Evolutionary conservation across 2,113 vertebrate species (phyloP).

Genomic region (Illadopsis cleaveri): DNA sequence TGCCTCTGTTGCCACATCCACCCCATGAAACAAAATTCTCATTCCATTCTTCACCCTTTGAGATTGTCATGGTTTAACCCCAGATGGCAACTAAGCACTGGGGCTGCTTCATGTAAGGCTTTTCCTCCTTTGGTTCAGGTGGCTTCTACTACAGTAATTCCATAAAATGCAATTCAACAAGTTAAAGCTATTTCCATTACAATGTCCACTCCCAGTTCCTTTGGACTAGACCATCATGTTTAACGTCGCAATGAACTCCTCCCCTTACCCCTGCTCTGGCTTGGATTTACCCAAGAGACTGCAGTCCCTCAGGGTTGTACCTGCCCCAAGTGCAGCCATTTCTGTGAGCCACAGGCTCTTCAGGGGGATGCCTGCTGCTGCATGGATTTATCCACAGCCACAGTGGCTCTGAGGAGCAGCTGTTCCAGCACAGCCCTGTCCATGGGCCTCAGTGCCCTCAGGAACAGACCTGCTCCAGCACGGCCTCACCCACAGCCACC

Average conservation of each 20-base stretch:
- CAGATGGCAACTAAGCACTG: not conserved
- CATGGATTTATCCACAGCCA: not conserved
- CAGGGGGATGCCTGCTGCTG: not conserved
- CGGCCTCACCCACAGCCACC: not conserved
- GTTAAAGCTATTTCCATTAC: not conserved
- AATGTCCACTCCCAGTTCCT: not conserved
- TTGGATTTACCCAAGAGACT: not conserved
- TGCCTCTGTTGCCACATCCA: not conserved
- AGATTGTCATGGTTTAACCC: not conserved
- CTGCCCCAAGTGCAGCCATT: not conserved
- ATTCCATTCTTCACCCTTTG: not conserved
- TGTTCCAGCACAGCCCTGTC: not conserved
- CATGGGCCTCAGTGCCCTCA: not conserved
- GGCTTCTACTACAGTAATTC: not conserved
- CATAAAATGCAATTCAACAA: not conserved
- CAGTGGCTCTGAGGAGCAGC: not conserved
- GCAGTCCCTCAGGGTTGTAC: not conserved
- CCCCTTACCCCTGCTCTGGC: not conserved
- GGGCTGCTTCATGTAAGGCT: not conserved
- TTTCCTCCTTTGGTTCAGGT: not conserved
- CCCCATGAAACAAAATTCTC: not conserved
- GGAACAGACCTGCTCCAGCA: accelerated
- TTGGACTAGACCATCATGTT: not conserved
- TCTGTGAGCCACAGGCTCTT: not conserved
- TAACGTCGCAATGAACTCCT: not conserved